A percentile compares a stretch with the other conserved stretches of the same genome.
Conservation (phyloP, 2,113 vertebrate species). For the Cephalopholis sonnerati region DNA sequence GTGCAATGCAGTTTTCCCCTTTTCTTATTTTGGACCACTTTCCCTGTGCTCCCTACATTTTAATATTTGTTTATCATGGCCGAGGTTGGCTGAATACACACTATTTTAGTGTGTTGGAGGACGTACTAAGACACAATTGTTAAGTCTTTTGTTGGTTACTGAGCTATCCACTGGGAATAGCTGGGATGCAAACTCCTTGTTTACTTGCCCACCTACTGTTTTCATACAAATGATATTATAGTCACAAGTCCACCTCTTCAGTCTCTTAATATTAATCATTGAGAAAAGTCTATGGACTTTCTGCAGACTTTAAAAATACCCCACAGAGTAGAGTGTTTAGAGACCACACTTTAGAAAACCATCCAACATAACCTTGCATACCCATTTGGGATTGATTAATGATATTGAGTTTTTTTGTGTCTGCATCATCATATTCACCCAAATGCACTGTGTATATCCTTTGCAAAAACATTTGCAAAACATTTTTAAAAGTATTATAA, state of each 20-base stretch:
- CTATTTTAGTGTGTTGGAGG: background rate
- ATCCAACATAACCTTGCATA: background rate
- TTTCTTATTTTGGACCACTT: constrained; percentile 2
- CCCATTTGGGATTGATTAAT: no score
- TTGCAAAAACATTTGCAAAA: no score
- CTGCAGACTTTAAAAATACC: background rate
- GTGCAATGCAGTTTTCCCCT: background rate
- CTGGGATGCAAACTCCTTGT: background rate
- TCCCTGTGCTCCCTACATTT: background rate
- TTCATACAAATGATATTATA: background rate
- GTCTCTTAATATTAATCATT: background rate
- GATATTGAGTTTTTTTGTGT: no score
- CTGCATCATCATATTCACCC: no score
- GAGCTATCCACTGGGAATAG: background rate
- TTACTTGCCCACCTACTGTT: background rate
- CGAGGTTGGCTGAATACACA: background rate
- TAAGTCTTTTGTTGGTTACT: background rate
- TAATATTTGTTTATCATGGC: background rate
- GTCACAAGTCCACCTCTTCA: background rate
- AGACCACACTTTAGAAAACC: background rate
- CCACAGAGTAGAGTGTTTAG: background rate
- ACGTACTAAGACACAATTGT: no score
- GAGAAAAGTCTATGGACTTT: background rate
- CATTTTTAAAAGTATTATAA: no score
- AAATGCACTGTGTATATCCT: no score